Base-by-base conservation (phyloP, 2,797 vertebrate genomes). In the Phoebastria nigripes region DNA sequence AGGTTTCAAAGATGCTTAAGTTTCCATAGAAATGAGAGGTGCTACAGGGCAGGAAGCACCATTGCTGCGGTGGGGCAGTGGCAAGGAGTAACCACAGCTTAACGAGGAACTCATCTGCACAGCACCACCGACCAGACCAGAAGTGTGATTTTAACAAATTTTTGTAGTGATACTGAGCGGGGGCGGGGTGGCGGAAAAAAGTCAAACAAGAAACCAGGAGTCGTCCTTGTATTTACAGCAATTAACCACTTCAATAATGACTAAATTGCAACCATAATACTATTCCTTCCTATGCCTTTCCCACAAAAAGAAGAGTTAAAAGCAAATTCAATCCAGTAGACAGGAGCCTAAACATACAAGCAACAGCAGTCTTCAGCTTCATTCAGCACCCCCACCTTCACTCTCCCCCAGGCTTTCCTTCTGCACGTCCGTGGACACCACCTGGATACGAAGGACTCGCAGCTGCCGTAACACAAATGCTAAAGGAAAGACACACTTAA, bases 391-490 rank as follows among this genome's bases (percentile, higher is more conserved):
- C 1, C 22, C 9, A 63, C 21, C 46, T 44, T 28, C 18, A 18
- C 52, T 47, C 28, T 21, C 12, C 28, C 29, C 15, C 11, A 4
- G 6, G 5, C 29, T 21, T 39, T 55, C 54, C 76, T 82, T 54
- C 41, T 26, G 9, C 3, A 1, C 6, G 6, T 15, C 47, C 1
- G 1, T 6, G 26, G 47, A 70, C 49, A 51, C 6, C 31, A 56
- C 24, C 52, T 7, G 25, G 22, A 37, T 3, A 47, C 0, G 0
- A 33, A 73, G 35, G 26, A n/a, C 37, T 41, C 2, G 2, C 11
- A 61, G 59, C 26, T 73, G 73, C 78, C 21, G 2, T 16, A 47
- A 29, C 18, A 74, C 0, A 1, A 76, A 28, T 6, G 22, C 35
- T 42, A 14, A 58, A 72, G 55, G 15, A 39, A 66, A 70, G 33